Percentiles rank a stretch among this genome's conserved stretches.
These are phyloP conservation scores for Eunapius fragilis DNA, from an alignment of 37 sponge, comb jelly and placozoan genomes.

Conservation along the genomic window DNA sequence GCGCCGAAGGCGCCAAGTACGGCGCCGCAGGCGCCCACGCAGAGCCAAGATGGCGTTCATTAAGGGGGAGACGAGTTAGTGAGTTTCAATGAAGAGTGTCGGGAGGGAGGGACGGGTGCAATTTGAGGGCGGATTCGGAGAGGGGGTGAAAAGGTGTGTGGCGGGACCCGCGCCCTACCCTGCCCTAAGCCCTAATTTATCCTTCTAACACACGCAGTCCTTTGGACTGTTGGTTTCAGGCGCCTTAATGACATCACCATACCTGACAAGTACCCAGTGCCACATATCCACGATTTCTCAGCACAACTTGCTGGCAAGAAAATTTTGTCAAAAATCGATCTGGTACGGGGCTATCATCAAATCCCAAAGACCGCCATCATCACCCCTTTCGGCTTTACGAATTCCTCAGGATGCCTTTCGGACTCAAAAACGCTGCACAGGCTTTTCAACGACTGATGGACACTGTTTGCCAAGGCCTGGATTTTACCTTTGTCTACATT, in stretches of 20 bases:
- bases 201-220: no score
- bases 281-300: slow-evolving; percentile 29
- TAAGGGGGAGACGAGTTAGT: no score
- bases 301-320: neutral
- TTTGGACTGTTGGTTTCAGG: no score
- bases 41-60: no score
- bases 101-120: no score
- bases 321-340: slow-evolving; percentile 15
- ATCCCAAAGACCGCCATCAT: slow-evolving; percentile 24
- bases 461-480: slow-evolving; percentile 13
- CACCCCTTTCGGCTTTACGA: slow-evolving; percentile 3
- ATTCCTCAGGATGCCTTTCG: slow-evolving; percentile 42
- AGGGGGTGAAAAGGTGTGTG: no score
- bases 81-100: no score
- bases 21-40: no score
- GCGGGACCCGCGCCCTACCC: no score
- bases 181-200: no score
- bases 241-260: slow-evolving; percentile 20
- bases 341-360: slow-evolving; percentile 38
- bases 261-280: slow-evolving; percentile 29
- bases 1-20: no score
- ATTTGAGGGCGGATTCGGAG: no score
- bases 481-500: slow-evolving; percentile 9
- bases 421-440: slow-evolving; percentile 36
- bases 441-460: slow-evolving; percentile 44